Percentiles rank a stretch among this genome's conserved stretches.
Conservation (phyloP, 2,797 vertebrate genomes). For the Acestrorhynchus altus region DNA sequence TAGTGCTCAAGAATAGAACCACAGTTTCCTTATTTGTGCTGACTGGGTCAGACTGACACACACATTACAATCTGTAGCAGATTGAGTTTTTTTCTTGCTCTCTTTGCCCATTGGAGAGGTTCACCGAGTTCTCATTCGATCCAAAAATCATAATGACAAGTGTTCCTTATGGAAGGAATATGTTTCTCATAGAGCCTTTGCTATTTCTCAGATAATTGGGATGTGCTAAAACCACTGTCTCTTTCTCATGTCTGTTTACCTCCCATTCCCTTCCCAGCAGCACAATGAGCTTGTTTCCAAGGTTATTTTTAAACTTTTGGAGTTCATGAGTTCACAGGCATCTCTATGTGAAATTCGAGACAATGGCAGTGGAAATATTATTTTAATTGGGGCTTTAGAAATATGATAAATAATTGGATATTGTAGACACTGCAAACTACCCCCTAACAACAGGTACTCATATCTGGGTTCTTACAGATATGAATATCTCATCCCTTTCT, state of each 20-base stretch:
- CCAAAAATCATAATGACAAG: background rate
- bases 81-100: background rate
- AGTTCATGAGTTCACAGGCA: conserved; percentile 18
- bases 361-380: too few species aligned
- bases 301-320: background rate
- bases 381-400: too few species aligned
- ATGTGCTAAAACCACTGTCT: background rate
- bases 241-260: background rate
- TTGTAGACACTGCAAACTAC: too few species aligned
- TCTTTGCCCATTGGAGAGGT: background rate
- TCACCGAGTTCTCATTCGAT: conserved; percentile 18
- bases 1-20: conserved; percentile 39
- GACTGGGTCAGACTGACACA: conserved; percentile 59
- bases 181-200: background rate
- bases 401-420: too few species aligned
- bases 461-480: too few species aligned
- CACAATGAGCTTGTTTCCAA: background rate
- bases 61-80: conserved; percentile 31
- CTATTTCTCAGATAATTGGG: background rate
- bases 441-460: too few species aligned
- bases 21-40: conserved; percentile 17
- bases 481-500: too few species aligned
- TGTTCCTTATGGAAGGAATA: background rate
- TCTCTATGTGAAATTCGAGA: background rate
- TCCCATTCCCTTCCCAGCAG: background rate